Percentiles rank a stretch among this genome's conserved stretches.
These are phyloP conservation scores for Parazoanthus swiftii DNA, from an alignment of 92 coral and sea anemone species.

Conservation along the genomic window DNA sequence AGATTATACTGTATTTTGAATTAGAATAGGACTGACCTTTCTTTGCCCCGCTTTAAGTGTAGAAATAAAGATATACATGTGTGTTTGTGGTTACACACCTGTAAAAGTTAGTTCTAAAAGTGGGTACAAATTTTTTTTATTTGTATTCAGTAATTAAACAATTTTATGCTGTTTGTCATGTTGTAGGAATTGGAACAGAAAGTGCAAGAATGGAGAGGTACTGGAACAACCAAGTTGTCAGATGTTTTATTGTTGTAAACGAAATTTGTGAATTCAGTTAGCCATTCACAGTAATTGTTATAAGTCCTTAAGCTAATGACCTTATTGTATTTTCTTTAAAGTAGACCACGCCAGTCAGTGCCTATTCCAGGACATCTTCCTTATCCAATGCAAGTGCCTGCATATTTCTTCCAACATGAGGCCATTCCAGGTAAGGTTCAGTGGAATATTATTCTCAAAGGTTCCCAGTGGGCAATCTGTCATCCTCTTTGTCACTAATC, in stretches of 20 bases:
- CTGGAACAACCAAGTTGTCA: not conserved
- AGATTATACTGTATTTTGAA: too few relatives aligned
- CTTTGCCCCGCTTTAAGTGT: too few relatives aligned
- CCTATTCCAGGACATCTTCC: conserved; percentile 33
- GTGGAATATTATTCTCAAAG: not conserved
- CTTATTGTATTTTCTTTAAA: not conserved
- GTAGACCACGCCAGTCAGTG: conserved; percentile 35
- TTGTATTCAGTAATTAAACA: too few relatives aligned
- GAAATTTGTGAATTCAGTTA: not conserved
- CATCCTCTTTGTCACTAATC: too few relatives aligned
- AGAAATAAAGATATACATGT: too few relatives aligned
- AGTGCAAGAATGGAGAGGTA: conserved; percentile 40
- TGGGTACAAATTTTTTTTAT: too few relatives aligned
- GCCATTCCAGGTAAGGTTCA: conserved; percentile 21
- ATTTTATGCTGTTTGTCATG: not conserved
- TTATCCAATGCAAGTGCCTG: conserved; percentile 17
- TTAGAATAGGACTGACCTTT: too few relatives aligned
- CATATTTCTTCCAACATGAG: conserved; percentile 31
- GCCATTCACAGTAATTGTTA: too few relatives aligned
- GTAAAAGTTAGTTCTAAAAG: too few relatives aligned
- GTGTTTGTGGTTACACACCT: too few relatives aligned
- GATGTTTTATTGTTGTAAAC: not conserved
- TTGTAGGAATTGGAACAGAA: conserved; percentile 30
- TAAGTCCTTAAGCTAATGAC: too few relatives aligned
- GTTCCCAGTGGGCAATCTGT: too few relatives aligned